Evolutionary conservation across 2,797 vertebrate genomes (phyloP).

Genomic region (Xenops minutus): DNA sequence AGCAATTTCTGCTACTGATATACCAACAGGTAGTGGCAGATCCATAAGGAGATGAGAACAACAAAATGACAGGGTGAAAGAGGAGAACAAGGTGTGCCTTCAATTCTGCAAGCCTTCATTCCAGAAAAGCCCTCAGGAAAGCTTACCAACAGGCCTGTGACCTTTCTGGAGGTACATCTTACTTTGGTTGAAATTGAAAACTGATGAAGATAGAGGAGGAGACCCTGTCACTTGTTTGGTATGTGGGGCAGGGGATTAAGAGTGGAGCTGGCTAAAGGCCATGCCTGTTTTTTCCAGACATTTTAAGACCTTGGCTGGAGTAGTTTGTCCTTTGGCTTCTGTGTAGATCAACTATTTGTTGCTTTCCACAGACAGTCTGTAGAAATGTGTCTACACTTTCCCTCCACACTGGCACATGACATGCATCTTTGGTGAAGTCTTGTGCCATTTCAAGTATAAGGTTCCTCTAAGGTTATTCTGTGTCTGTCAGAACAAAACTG

Average conservation of each 20-base stretch:
- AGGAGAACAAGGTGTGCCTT: neutral
- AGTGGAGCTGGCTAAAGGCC: neutral
- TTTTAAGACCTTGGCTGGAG: neutral
- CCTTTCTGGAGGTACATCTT: neutral
- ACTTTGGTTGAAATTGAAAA: neutral
- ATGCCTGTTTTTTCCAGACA: neutral
- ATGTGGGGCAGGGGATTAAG: neutral
- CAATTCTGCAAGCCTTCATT: neutral
- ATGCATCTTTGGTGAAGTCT: neutral
- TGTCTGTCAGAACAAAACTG: neutral
- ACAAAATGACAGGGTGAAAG: neutral
- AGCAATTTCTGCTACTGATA: neutral
- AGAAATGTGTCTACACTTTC: neutral
- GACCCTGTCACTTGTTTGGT: neutral
- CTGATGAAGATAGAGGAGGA: neutral
- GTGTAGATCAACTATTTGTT: neutral
- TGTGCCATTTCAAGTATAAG: neutral
- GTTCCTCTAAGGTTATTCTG: neutral
- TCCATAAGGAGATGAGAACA: neutral
- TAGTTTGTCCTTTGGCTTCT: neutral
- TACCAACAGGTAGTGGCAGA: neutral
- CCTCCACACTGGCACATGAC: fast-evolving
- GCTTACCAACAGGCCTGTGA: neutral
- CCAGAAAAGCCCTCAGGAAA: neutral
- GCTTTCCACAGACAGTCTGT: neutral